Evolutionary conservation across 2,113 vertebrate species (phyloP), one percentile per base, ranked within the genome.

Genomic region (Saguinus midas): DNA sequence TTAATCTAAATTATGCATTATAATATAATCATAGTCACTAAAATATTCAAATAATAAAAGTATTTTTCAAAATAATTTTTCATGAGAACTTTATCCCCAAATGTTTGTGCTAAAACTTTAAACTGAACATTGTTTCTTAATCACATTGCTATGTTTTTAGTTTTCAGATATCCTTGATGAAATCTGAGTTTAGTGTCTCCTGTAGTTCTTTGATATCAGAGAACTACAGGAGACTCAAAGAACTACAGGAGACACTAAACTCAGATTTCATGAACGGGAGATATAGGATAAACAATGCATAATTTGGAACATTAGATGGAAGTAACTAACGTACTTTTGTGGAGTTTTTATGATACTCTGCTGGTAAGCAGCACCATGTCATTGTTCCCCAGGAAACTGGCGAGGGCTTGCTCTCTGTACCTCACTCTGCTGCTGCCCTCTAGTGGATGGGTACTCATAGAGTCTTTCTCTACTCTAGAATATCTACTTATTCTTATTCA

Each of bases 41-140:
- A 95, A 92, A 83, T 96, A 68, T 64, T 82, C 48, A 27, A 55
- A 50, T 52, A 40, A 50, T 52, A 64, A 81, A 91, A 55, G 81
- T 50, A 35, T 29, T 93, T 97, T 95, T 90, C 13, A 35, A 55
- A 87, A n/a, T 87, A 37, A 81, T 40, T 68, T 92, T 92, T 96
- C 57, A 29, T 50, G 32, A 87, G 35, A 94, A 40, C 61, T 84
- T 90, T 55, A 61, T 55, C 43, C 18, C 35, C 18, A 91, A 5
- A n/a, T 90, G 78, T 96, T 66, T 93, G 35, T 85, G 5, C 83
- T 72, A 78, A 76, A 95, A 58, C 43, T 81, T 82, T 64, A 50
- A 83, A 66, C 32, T 80, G 43, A 81, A 68, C 16, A 8, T 80
- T 70, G 8, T 84, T 35, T 86, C 21, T 70, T 37, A 88, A 27